Evolutionary conservation across 2,888 invertebrate genomes (phyloP).

Genomic region (Troides oblongomaculatus): DNA sequence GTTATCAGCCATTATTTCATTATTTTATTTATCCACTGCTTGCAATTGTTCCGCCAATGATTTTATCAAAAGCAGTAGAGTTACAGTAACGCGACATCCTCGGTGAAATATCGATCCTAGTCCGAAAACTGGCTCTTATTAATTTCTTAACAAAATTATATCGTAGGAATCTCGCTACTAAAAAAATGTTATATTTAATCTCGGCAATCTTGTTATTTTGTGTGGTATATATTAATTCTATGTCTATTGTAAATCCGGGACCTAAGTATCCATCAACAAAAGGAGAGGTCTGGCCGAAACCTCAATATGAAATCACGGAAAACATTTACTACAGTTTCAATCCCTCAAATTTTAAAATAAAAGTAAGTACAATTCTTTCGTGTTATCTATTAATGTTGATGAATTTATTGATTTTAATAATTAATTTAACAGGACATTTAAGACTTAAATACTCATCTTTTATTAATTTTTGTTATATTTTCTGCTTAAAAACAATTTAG

Average conservation of each 20-base stretch:
- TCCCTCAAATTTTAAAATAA: slow-evolving; percentile 70
- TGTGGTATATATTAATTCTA: slow-evolving; percentile 34
- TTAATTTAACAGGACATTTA: too few species aligned
- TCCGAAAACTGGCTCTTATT: slow-evolving; percentile 4
- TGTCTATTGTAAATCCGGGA: slow-evolving; percentile 59
- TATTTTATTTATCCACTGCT: slow-evolving; percentile 19
- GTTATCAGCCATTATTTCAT: slow-evolving; percentile 20
- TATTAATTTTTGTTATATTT: too few species aligned
- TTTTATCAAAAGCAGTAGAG: not conserved
- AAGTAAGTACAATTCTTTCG: slow-evolving; percentile 51
- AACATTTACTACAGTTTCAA: slow-evolving; percentile 64
- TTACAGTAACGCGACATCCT: slow-evolving; percentile 11
- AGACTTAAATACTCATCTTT: too few species aligned
- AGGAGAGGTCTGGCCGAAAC: slow-evolving; percentile 86
- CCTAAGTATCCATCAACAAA: slow-evolving; percentile 76
- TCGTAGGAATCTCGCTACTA: not conserved
- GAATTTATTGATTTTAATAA: slow-evolving; percentile 28
- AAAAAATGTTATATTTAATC: slow-evolving; percentile 30
- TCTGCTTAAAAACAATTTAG: too few species aligned
- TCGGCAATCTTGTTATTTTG: slow-evolving; percentile 36
- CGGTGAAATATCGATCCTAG: slow-evolving; percentile 16
- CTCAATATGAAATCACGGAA: slow-evolving; percentile 71
- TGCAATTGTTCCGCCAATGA: slow-evolving; percentile 7
- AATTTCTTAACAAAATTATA: not conserved
- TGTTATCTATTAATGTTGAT: slow-evolving; percentile 10